Evolutionary conservation across 2,888 invertebrate genomes (phyloP).

Genomic region (Aelia acuminata): DNA sequence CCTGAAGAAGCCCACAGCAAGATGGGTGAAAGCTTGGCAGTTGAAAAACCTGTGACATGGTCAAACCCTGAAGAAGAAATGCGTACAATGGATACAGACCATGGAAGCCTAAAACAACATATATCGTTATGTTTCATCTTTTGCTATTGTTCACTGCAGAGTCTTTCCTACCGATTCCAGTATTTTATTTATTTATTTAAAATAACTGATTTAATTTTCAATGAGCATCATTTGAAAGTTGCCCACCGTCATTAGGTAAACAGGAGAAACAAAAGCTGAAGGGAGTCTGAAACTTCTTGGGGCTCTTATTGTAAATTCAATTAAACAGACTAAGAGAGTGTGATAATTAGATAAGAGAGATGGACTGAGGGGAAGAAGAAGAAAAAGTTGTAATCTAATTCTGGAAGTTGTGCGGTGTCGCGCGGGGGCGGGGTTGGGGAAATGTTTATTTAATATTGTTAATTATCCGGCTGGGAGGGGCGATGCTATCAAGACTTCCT

Average conservation of each 20-base stretch:
- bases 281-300: background rate
- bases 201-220: background rate
- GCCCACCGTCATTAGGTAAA: constrained; percentile 5
- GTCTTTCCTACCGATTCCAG: too few species aligned
- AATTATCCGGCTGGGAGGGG: constrained; percentile 36
- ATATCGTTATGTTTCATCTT: too few species aligned
- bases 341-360: constrained; percentile 58
- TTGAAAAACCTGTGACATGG: too few species aligned
- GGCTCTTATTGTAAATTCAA: constrained; percentile 59
- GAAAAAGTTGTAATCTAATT: constrained; percentile 57
- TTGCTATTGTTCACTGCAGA: too few species aligned
- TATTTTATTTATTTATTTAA: background rate
- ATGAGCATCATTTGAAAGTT: background rate
- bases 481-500: background rate
- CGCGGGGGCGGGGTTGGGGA: background rate
- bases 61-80: too few species aligned
- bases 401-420: constrained; percentile 43
- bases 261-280: constrained; percentile 14
- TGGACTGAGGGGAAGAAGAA: background rate
- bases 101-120: too few species aligned
- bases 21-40: too few species aligned
- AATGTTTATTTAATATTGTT: constrained; percentile 59
- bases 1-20: too few species aligned
- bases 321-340: constrained; percentile 57
- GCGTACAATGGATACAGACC: too few species aligned